phyloP scores from a whole-genome alignment of 2,797 vertebrate genomes.

The Sebastes alutus region DNA sequence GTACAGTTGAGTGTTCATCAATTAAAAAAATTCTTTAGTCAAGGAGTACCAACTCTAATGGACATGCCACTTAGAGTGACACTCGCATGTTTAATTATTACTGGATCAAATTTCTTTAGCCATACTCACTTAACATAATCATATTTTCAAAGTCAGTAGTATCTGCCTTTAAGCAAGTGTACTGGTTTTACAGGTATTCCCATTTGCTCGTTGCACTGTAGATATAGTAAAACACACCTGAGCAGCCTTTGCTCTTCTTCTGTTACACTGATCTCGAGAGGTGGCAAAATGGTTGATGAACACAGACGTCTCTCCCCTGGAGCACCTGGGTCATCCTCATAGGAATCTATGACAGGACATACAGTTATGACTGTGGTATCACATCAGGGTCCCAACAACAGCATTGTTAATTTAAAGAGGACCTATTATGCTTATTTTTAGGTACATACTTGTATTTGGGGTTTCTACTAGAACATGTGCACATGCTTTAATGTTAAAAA shows the following conservation, averaged over 20 bases:
- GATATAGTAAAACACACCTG: slow-evolving; percentile 75
- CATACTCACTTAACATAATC: background rate
- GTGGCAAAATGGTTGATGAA: slow-evolving; percentile 89
- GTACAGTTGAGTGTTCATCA: no score
- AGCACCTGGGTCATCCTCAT: slow-evolving; percentile 84
- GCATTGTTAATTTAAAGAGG: background rate
- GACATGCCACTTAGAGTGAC: background rate
- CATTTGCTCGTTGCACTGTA: background rate
- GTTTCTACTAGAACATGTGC: no score
- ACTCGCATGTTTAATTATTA: background rate
- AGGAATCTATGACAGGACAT: slow-evolving; percentile 85
- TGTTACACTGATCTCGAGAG: slow-evolving; percentile 88
- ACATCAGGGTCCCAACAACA: background rate
- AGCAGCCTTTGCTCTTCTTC: slow-evolving; percentile 92
- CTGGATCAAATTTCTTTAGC: background rate
- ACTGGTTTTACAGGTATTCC: background rate
- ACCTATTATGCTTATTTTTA: no score
- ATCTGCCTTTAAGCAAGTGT: background rate
- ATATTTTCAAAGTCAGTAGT: background rate
- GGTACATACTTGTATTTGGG: no score
- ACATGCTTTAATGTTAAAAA: no score
- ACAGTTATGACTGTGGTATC: background rate
- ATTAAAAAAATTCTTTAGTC: no score
- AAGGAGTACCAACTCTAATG: background rate
- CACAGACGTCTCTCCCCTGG: slow-evolving; percentile 86